Evolutionary conservation across 2,797 vertebrate species (phyloP).

Genomic region (Varecia variegata): DNA sequence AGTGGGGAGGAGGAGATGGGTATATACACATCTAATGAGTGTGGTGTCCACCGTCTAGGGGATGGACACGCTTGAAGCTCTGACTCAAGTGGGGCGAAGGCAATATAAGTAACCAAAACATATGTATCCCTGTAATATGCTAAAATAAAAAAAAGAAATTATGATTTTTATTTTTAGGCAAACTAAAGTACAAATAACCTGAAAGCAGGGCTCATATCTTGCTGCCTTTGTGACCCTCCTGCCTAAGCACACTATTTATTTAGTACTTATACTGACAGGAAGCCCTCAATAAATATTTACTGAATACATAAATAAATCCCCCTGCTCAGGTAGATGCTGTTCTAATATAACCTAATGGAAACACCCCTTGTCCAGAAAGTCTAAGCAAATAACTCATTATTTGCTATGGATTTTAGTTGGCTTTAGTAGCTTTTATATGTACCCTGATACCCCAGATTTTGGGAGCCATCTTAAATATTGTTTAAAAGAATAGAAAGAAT

Average conservation of each 20-base stretch:
- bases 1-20: no score
- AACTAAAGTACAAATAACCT: slow-evolving; percentile 10
- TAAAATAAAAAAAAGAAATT: background rate
- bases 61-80: no score
- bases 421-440: slow-evolving; percentile 41
- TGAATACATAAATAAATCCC: slow-evolving; percentile 22
- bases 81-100: no score
- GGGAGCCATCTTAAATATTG: slow-evolving; percentile 30
- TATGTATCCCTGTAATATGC: no score
- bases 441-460: slow-evolving; percentile 12
- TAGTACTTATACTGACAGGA: slow-evolving; percentile 12
- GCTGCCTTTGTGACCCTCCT: background rate
- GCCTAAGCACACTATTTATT: background rate
- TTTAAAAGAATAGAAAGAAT: slow-evolving; percentile 33
- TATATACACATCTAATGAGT: no score
- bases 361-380: background rate
- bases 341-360: slow-evolving; percentile 40
- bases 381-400: slow-evolving; percentile 63
- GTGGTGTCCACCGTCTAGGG: no score
- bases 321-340: background rate
- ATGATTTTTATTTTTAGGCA: slow-evolving; percentile 23
- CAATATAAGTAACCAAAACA: no score
- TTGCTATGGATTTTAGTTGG: slow-evolving; percentile 57
- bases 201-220: background rate
- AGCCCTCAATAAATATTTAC: slow-evolving; percentile 52